Conservation (phyloP, 2,797 vertebrate genomes). For the Buceros bicornis region DNA sequence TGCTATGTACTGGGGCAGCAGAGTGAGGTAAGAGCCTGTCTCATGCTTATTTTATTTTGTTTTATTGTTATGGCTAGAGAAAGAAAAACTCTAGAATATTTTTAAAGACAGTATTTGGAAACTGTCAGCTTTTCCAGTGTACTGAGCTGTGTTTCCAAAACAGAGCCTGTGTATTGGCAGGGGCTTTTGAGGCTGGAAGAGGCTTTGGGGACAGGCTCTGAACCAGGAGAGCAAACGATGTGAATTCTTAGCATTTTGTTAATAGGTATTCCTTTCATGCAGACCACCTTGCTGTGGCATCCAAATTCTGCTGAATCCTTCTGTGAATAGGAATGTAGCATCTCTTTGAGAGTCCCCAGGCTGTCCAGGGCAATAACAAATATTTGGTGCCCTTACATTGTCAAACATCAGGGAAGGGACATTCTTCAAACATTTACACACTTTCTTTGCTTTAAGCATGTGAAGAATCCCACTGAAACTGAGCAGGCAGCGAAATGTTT, state of each 20-base stretch:
- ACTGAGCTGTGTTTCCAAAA: neutral
- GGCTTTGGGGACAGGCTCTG: neutral
- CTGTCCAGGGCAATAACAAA: neutral
- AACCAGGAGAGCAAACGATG: neutral
- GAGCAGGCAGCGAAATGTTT: neutral
- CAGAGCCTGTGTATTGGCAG: neutral
- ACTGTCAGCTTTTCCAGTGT: neutral
- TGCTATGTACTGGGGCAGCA: neutral
- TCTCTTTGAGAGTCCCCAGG: neutral
- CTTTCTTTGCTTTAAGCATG: neutral
- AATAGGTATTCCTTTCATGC: neutral
- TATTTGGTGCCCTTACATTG: neutral
- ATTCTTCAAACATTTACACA: slow-evolving; percentile 15
- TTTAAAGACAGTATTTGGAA: neutral
- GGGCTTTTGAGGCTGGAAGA: neutral
- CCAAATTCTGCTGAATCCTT: neutral
- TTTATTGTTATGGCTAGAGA: neutral
- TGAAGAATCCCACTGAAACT: slow-evolving; percentile 24
- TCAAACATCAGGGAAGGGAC: neutral
- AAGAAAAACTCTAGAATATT: neutral
- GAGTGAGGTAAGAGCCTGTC: neutral
- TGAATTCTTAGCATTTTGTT: neutral
- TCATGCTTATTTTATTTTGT: neutral
- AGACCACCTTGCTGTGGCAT: neutral
- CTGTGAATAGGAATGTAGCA: neutral